Base-by-base conservation (phyloP, 2,888 invertebrate species). In the Clistopyga incitator region DNA sequence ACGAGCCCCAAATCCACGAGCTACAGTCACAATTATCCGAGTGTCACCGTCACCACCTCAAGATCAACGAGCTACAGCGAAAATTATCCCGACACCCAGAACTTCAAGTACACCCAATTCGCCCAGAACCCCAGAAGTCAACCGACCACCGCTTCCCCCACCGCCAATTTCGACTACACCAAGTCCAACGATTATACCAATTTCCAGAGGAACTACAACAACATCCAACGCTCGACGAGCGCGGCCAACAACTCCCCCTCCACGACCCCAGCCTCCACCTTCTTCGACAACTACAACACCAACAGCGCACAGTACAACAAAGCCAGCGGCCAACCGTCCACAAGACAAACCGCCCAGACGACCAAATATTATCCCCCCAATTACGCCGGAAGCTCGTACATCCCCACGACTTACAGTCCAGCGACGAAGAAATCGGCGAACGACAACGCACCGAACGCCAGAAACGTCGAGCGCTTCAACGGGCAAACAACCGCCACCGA, bases 321-420 rank as follows among this genome's bases (percentile, higher is more conserved):
- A 25, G 65, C 52, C 11, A 76, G 47, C 15, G 71, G 71, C 20
- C 76, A 76, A 52, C n/a, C 92, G 56, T 92, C 94, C 1, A 90
- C 90, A 54, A 90, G 91, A 47, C 92, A 93, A 20, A 91, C 91
- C 6, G 89, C 91, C 20, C 89, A 88, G 38, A 87, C 88, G 3
- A 89, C 87, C 18, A 88, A 88, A 13, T 88, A 90, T n/a, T 82
- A 59, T 42, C 89, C 91, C 15, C 85, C 89, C 0, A 94, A 93
- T 85, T 94, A 94, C 79, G 93, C 94, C 18, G 94, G 94, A 38
- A 94, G 93, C 78, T 94, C 93, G 85, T 94, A 93, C 75, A 88
- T 92, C 1, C 94, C 94, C 0, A 94, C 94, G 0, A 94, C 94
- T 1, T 90, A 93, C 72, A 92, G 92, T 59, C 93, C 94, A 10